Evolutionary conservation across 1,140 invertebrate species (phyloP).

Genomic region (Bombus superbus): DNA sequence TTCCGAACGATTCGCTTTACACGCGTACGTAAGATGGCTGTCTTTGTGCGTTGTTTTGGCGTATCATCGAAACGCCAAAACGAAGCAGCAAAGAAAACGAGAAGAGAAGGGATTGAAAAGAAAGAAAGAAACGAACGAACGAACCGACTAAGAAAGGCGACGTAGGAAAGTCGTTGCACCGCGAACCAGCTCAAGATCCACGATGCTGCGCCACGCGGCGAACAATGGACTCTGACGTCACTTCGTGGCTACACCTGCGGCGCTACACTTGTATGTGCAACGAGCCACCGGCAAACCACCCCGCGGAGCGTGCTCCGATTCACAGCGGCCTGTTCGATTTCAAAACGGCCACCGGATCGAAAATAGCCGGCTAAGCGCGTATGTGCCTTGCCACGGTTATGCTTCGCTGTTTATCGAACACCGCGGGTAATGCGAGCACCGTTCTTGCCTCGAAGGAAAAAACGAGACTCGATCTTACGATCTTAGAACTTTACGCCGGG

Average conservation of each 20-base stretch:
- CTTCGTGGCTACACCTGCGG: conserved; percentile 55
- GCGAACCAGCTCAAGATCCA: conserved; percentile 24
- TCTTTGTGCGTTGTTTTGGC: not conserved
- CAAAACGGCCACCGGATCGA: conserved; percentile 16
- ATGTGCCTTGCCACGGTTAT: not conserved
- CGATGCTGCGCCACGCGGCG: conserved; percentile 16
- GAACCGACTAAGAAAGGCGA: conserved; percentile 53
- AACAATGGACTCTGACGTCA: conserved; percentile 64
- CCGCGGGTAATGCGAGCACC: not conserved
- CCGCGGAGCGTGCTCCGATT: not conserved
- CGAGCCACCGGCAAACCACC: not conserved
- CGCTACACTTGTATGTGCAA: conserved; percentile 26
- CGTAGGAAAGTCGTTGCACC: conserved; percentile 43
- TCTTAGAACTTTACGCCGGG: not conserved
- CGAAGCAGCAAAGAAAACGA: not conserved
- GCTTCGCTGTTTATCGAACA: conserved; percentile 17
- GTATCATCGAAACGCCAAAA: not conserved
- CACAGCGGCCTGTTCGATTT: conserved; percentile 4
- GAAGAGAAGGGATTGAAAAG: no score
- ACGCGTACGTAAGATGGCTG: not conserved
- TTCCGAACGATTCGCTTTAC: not conserved
- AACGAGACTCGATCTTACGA: not conserved
- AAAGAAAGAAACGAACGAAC: conserved; percentile 26
- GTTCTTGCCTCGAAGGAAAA: not conserved
- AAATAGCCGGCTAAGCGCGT: not conserved